Conservation (phyloP, 2,113 vertebrate species). For the Tragelaphus strepsiceros region DNA sequence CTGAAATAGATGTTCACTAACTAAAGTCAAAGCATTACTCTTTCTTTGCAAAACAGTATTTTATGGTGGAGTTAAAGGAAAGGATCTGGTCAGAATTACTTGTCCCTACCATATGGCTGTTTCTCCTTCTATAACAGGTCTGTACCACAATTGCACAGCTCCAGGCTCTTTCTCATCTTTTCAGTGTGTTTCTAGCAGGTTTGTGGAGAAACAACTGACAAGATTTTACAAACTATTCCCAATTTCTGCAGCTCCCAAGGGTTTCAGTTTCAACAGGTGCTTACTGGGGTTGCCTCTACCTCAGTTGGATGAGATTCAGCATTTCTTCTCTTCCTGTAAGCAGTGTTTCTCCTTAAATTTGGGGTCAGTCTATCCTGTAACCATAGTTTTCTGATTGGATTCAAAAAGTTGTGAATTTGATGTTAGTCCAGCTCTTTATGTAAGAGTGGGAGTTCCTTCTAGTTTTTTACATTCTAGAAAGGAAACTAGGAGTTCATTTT, state of each 20-base stretch:
- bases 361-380: not conserved
- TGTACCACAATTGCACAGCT: not conserved
- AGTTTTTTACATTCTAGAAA: not conserved
- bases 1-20: not conserved
- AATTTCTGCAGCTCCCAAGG: not conserved
- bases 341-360: not conserved
- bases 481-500: not conserved
- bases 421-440: not conserved
- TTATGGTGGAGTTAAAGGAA: not conserved
- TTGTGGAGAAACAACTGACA: not conserved
- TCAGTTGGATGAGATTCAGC: not conserved
- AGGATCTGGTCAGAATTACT: not conserved
- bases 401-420: not conserved
- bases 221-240: not conserved
- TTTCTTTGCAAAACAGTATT: not conserved
- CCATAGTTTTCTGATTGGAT: not conserved
- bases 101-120: fast-evolving
- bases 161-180: fast-evolving
- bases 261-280: not conserved
- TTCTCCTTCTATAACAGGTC: fast-evolving
- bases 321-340: not conserved
- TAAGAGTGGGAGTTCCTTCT: not conserved
- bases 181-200: not conserved
- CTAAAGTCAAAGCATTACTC: fast-evolving
- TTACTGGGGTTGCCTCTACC: not conserved